Conservation (phyloP, 2,113 vertebrate genomes). For the Microtus oregoni region DNA sequence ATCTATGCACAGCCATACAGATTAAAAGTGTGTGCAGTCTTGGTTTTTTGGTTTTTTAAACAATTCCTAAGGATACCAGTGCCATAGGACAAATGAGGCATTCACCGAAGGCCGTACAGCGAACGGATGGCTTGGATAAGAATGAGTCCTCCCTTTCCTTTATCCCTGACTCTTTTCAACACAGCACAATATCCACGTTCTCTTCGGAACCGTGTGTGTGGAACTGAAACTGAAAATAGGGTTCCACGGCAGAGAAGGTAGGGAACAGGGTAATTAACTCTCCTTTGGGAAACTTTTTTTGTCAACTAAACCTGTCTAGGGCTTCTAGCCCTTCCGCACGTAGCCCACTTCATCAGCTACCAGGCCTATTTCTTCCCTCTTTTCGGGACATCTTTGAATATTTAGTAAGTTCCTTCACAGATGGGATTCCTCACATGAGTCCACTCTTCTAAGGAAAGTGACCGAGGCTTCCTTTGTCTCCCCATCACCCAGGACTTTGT, state of each 20-base stretch:
- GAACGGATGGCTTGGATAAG: background rate
- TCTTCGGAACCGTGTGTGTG: background rate
- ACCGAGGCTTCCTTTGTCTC: background rate
- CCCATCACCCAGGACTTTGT: background rate
- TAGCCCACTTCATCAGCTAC: background rate
- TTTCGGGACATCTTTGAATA: background rate
- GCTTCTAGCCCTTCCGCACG: background rate
- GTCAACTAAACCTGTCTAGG: background rate
- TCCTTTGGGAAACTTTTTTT: background rate
- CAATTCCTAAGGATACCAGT: slow-evolving; percentile 26
- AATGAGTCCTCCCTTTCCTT: background rate
- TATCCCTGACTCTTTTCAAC: background rate
- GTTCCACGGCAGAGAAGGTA: background rate
- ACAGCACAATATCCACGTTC: background rate
- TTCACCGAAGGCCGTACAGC: background rate
- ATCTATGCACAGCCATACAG: background rate
- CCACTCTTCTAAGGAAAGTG: background rate
- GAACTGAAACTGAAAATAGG: background rate
- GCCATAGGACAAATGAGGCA: background rate
- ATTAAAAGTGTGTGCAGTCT: background rate
- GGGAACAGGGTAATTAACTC: background rate
- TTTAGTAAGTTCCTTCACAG: slow-evolving; percentile 2
- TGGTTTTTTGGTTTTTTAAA: background rate
- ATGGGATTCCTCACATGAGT: fast-evolving
- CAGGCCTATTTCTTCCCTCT: background rate